Evolutionary conservation across 2,113 vertebrate genomes (phyloP).

Genomic region (Sula dactylatra): DNA sequence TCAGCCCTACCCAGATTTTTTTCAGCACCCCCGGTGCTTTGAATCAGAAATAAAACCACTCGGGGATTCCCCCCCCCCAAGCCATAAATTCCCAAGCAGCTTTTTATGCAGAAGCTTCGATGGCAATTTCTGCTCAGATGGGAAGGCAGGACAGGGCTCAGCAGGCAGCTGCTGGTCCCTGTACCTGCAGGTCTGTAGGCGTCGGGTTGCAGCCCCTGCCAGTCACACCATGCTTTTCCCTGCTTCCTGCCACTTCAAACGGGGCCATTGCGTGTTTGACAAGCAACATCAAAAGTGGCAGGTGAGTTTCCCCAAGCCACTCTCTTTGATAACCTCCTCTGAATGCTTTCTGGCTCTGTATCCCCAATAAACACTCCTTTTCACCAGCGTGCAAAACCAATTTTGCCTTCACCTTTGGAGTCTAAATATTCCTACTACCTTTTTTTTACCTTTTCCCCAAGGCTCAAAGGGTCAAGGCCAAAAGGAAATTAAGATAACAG

Average conservation of each 20-base stretch:
- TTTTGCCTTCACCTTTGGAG: background rate
- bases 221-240: background rate
- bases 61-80: background rate
- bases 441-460: background rate
- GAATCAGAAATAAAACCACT: background rate
- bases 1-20: background rate
- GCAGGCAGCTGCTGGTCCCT: conserved; percentile 13
- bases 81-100: background rate
- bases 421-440: background rate
- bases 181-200: background rate
- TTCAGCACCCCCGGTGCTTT: background rate
- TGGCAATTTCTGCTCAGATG: background rate
- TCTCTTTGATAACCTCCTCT: conserved; percentile 2
- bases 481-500: background rate
- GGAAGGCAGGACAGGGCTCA: background rate
- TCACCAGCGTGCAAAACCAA: background rate
- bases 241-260: conserved; percentile 2
- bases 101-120: background rate
- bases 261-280: background rate
- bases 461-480: background rate
- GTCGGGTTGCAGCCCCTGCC: background rate
- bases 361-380: background rate
- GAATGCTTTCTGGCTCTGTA: background rate
- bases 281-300: conserved; percentile 26
- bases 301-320: conserved; percentile 33